phyloP scores from a whole-genome alignment of 2,797 vertebrate genomes.

The Xiphophorus birchmanni region DNA sequence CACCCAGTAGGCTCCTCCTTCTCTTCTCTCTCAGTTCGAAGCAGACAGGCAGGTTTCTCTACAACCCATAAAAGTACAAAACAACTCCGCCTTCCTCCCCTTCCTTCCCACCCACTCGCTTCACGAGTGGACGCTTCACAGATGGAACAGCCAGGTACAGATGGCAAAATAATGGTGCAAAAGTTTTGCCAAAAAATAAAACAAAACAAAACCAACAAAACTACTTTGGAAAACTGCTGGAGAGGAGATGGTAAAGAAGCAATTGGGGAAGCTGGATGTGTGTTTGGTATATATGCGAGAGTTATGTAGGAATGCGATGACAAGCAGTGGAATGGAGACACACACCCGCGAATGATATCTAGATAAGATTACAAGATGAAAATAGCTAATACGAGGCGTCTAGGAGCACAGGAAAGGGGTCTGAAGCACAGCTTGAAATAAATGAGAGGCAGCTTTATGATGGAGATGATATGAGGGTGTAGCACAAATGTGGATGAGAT shows the following conservation, averaged over 20 bases:
- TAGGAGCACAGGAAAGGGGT: constrained; percentile 9
- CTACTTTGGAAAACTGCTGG: neutral
- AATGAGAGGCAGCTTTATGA: constrained; percentile 42
- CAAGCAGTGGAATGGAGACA: constrained; percentile 40
- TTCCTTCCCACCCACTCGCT: constrained; percentile 42
- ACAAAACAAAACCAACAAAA: neutral
- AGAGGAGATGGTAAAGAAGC: constrained; percentile 7
- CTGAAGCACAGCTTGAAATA: constrained; percentile 20
- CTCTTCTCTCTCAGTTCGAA: constrained; percentile 45
- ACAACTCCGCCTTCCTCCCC: constrained; percentile 68
- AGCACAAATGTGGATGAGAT: constrained; percentile 10
- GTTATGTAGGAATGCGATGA: constrained; percentile 47
- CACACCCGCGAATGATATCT: constrained; percentile 11
- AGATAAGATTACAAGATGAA: constrained; percentile 17
- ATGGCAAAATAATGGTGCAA: constrained; percentile 31
- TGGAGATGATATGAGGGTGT: constrained; percentile 24
- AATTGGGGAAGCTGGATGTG: constrained; percentile 17
- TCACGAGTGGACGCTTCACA: constrained; percentile 5
- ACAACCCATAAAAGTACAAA: constrained; percentile 68
- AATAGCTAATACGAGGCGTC: constrained; percentile 26
- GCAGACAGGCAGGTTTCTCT: constrained; percentile 80
- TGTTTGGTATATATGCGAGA: constrained; percentile 11
- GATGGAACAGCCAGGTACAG: constrained; percentile 41
- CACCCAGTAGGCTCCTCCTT: constrained; percentile 77
- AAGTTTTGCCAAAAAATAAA: constrained; percentile 3